phyloP scores from a whole-genome alignment of 2,888 invertebrate genomes.

The Maniola hyperantus region DNA sequence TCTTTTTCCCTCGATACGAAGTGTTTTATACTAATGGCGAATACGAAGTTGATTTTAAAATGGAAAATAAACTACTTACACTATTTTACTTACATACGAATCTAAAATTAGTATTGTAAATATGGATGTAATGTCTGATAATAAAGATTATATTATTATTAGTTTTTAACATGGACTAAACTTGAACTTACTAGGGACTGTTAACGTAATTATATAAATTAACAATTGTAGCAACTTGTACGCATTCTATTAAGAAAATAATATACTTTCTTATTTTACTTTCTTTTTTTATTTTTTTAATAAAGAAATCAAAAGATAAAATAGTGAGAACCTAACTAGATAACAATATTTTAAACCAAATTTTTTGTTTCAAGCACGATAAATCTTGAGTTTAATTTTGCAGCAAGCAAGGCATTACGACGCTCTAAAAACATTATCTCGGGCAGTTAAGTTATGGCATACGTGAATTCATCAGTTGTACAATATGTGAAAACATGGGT shows the following conservation, averaged over 20 bases:
- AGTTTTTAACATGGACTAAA: too few species aligned
- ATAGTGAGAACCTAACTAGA: too few species aligned
- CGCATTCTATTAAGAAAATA: too few species aligned
- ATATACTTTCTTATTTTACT: too few species aligned
- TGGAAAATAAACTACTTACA: background rate
- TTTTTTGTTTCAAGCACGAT: constrained; percentile 12
- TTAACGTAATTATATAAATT: too few species aligned
- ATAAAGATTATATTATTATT: too few species aligned
- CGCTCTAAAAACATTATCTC: constrained; percentile 19
- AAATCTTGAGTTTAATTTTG: constrained; percentile 17
- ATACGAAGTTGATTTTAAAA: constrained; percentile 5
- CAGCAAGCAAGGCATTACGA: constrained; percentile 14
- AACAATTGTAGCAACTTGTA: too few species aligned
- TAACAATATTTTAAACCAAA: background rate
- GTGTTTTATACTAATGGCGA: constrained; percentile 12
- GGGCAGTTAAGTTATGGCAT: constrained; percentile 30
- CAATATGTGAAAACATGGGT: constrained; percentile 37
- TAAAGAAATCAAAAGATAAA: background rate
- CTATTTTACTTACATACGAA: too few species aligned
- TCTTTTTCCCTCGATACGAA: background rate
- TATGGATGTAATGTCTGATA: too few species aligned
- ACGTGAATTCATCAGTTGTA: constrained; percentile 36
- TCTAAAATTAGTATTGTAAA: too few species aligned
- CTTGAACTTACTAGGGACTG: background rate
- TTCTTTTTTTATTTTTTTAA: background rate